Evolutionary conservation across 2,113 vertebrate species (phyloP), one percentile per base, ranked within the genome.

Genomic region (Sylvilagus bachmani): DNA sequence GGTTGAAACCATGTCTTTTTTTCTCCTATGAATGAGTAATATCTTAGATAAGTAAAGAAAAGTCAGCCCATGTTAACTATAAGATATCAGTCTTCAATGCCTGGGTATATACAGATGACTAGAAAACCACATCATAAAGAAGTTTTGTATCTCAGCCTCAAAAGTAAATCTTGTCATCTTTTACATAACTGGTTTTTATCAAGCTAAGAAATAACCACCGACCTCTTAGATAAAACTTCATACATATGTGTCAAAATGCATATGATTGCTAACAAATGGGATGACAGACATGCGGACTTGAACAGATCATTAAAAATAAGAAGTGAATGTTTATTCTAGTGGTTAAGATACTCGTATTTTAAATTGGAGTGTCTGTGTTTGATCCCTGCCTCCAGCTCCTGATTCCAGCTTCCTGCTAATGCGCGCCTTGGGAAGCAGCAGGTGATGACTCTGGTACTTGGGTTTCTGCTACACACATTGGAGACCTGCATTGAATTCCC

Each of bases 31-130:
- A 89, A 53, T 67, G 55, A 17, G 0, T 21, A 55, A 44, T 77
- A 22, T 81, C 51, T 81, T 89, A 21, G 29, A 49, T 38, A 78
- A 71, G 86, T 71, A 92, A 94, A 69, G 49, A 89, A 85, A 85
- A 55, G 58, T 21, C 17, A 66, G 14, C 27, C 1, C 7, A 22
- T n/a, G n/a, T 61, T 3, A 17, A 17, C 11, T 24, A 19, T 77
- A 27, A 82, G 21, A 1, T 70, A 53, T 78, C 19, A 16, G 16
- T 86, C n/a, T 95, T 19, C 11, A 38, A 25, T 62, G 31, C 10
- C 29, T 73, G 24, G 24, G 44, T 44, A 24, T 61, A 3, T 73
- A 9, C 22, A 12, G 31, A 53, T 53, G 3, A 74, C 0, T 27
- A 67, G 66, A 49, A 91, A 87, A 73, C 10, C 16, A 29, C 38